Evolutionary conservation across 2,113 vertebrate genomes (phyloP), one percentile per base, ranked within the genome.

Genomic region (Regulus satrapa): DNA sequence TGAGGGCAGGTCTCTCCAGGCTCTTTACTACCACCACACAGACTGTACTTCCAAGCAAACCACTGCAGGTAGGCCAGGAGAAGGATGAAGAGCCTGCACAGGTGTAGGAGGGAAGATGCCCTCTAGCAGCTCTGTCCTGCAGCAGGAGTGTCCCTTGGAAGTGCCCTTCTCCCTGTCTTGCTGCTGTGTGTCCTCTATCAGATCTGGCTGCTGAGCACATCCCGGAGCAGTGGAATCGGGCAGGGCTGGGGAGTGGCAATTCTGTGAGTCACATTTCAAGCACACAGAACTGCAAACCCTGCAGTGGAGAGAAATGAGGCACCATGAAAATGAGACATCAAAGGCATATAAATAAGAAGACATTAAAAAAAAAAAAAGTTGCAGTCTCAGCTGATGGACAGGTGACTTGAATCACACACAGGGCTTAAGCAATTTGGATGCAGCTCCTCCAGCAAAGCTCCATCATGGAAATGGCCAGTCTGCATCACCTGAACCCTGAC

Each of bases 281-380:
- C 61, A 81, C 29, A 67, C 1, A 1, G 64, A 91, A 91, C 73
- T 48, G 56, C 71, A 87, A 89, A 66, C 59, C 48, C 81, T 68
- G 56, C 34, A 63, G 59, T 17, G 61, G 64, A 46, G 85, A 40
- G 80, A 87, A 94, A 75, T 19, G 16, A 84, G 64, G 68, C 84
- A 89, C 87, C 73, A 71, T 34, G 73, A 85, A 94, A 84, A 95
- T 52, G 81, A 91, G 81, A 82, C 56, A 94, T 91, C 73, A 97
- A 96, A 96, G 77, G 66, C 69, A 59, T 18, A 74, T 66, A 82
- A 93, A 59, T 46, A 78, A 40, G 64, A 85, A 78, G 62, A 59
- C 56, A 45, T 71, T n/a, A n/a, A n/a, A n/a, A 62, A 16, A 46
- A 90, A 73, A n/a, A 55, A 81, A 31, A 11, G 24, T 24, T 91